Conservation (phyloP, 2,113 vertebrate genomes). For the Hemichromis elongatus region DNA sequence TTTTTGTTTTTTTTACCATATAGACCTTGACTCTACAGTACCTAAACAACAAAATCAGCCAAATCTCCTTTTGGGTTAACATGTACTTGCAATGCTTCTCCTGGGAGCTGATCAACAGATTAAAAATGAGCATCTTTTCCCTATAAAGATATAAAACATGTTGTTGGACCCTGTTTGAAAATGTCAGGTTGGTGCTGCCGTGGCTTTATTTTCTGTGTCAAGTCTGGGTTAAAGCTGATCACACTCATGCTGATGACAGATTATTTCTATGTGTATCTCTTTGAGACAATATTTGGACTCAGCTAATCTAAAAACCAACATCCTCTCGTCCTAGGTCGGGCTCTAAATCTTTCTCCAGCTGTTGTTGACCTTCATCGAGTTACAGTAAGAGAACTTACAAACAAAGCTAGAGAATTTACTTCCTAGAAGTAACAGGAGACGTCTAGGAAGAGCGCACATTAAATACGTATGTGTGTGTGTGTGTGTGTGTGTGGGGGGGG, state of each 20-base stretch:
- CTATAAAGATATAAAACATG: not conserved
- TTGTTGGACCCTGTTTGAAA: not conserved
- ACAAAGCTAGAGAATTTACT: not conserved
- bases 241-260: not conserved
- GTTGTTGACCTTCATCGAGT: not conserved
- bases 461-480: not conserved
- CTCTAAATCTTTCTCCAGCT: slow-evolving; percentile 2
- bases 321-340: not conserved
- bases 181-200: not conserved
- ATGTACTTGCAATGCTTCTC: not conserved
- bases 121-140: not conserved
- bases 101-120: not conserved
- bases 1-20: not conserved
- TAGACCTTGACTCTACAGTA: not conserved
- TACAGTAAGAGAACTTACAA: not conserved
- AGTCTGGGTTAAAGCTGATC: not conserved
- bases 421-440: not conserved
- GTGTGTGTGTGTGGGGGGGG: too few species aligned
- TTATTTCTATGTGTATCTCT: not conserved
- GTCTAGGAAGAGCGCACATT: not conserved
- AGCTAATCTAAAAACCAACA: not conserved
- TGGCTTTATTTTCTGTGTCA: not conserved
- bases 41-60: not conserved
- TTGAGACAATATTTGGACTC: not conserved
- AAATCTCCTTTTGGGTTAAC: not conserved